Evolutionary conservation across 1,140 invertebrate genomes (phyloP).

Genomic region (Drosophila subobscura): DNA sequence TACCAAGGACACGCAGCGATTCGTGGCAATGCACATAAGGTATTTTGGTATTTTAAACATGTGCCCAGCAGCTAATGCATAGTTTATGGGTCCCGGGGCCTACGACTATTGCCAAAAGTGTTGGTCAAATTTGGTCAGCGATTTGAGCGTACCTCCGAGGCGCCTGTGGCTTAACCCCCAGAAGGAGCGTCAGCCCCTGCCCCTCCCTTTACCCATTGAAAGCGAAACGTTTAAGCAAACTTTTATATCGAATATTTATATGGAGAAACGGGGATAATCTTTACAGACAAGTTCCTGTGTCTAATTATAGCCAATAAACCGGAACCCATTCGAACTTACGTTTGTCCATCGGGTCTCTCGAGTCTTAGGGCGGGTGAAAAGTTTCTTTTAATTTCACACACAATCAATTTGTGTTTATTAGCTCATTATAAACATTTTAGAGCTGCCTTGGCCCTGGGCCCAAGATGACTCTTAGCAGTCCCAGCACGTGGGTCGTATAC

Average conservation of each 20-base stretch:
- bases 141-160: constrained; percentile 11
- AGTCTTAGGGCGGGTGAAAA: constrained; percentile 8
- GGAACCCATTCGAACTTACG: constrained; percentile 9
- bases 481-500: constrained; percentile 63
- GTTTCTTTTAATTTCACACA: constrained; percentile 64
- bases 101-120: constrained; percentile 58
- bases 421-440: constrained; percentile 69
- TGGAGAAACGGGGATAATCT: neutral
- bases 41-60: constrained; percentile 78
- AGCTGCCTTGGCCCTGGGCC: neutral
- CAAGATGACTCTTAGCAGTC: constrained; percentile 33
- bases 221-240: no score
- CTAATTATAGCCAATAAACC: constrained; percentile 13
- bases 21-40: constrained; percentile 24
- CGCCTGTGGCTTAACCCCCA: no score
- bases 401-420: constrained; percentile 71
- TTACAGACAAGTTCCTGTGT: neutral
- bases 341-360: neutral
- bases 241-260: no score
- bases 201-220: no score
- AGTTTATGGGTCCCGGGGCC: constrained; percentile 67
- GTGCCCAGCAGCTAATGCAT: constrained; percentile 73
- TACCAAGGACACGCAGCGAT: constrained; percentile 42
- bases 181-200: no score
- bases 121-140: constrained; percentile 61